Evolutionary conservation across 2,113 vertebrate species (phyloP).

Genomic region (Chionomys nivalis): DNA sequence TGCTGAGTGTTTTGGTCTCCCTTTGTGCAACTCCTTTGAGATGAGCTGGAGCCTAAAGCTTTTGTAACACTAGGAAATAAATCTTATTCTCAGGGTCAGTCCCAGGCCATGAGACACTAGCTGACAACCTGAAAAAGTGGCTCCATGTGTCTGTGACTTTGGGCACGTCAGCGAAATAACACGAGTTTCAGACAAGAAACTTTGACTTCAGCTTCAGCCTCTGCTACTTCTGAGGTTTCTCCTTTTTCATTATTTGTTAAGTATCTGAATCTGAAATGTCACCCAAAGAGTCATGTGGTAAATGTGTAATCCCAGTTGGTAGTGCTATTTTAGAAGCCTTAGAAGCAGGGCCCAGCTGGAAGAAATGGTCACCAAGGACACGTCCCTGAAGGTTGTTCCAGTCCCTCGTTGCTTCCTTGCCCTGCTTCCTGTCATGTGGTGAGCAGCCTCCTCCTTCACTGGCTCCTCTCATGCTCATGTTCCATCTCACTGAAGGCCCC

Average conservation of each 20-base stretch:
- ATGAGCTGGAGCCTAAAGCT: conserved; percentile 31
- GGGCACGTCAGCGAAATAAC: background rate
- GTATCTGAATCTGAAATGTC: background rate
- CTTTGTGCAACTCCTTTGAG: conserved; percentile 35
- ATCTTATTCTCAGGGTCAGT: conserved; percentile 69
- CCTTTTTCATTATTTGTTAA: background rate
- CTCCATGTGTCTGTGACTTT: conserved; percentile 37
- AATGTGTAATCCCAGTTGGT: background rate
- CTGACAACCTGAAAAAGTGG: conserved; percentile 57
- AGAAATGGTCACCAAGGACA: background rate
- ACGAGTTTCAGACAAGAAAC: background rate
- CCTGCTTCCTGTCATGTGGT: background rate
- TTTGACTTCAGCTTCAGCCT: background rate
- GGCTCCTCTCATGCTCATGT: background rate
- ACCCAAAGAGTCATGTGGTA: background rate
- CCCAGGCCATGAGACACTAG: conserved; percentile 63
- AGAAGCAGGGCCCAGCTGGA: background rate
- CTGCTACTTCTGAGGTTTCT: conserved; percentile 24
- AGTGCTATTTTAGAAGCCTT: background rate
- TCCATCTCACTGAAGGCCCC: background rate
- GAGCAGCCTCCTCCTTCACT: background rate
- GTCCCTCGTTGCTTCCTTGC: no score
- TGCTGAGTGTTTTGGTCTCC: conserved; percentile 37
- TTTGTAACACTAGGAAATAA: conserved; percentile 52
- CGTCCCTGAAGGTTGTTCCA: background rate